phyloP scores from a whole-genome alignment of 35 echinoderm and acorn worm genomes.

The Ophioderma brevispina region DNA sequence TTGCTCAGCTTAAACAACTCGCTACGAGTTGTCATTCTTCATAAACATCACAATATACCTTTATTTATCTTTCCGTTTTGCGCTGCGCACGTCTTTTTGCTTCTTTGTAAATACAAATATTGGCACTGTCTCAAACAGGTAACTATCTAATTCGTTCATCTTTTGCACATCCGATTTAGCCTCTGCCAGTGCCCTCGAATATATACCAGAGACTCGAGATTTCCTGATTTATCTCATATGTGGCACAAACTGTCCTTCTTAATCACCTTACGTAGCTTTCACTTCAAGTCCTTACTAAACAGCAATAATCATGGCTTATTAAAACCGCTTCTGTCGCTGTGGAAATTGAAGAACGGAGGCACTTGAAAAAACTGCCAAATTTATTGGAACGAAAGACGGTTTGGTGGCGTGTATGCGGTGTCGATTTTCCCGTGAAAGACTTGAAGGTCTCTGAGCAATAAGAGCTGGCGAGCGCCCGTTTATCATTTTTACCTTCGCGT shows the following conservation, averaged over 20 bases:
- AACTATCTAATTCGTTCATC: not conserved
- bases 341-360: not conserved
- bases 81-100: no score
- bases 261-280: not conserved
- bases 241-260: not conserved
- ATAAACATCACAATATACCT: not conserved
- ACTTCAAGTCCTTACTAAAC: slow-evolving; percentile 1
- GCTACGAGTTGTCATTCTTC: not conserved
- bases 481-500: no score
- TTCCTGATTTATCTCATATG: slow-evolving; percentile 3
- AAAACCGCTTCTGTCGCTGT: not conserved
- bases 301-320: not conserved
- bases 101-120: not conserved
- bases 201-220: not conserved
- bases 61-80: not conserved
- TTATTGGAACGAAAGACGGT: no score
- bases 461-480: no score
- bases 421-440: no score
- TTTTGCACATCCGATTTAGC: no score
- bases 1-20: not conserved
- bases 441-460: no score
- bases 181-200: no score
- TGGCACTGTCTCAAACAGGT: not conserved
- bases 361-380: no score
- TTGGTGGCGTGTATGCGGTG: no score